Percentiles rank a stretch among this genome's conserved stretches.
These are phyloP conservation scores for Danaus melanippus DNA, from an alignment of 1,140 invertebrate species.

Conservation along the genomic window DNA sequence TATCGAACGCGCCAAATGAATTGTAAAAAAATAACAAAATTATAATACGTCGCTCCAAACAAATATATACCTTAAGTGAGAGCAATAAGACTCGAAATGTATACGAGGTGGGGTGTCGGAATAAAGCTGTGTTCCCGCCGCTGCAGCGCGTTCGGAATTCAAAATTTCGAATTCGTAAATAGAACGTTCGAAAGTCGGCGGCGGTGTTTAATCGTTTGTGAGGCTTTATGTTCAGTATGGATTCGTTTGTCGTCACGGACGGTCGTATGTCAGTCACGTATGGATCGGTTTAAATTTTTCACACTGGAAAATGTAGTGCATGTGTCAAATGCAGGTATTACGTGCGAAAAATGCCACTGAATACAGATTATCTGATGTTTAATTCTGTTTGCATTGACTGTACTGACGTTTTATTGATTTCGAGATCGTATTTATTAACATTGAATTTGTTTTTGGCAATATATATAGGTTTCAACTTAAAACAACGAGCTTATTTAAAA, in stretches of 20 bases:
- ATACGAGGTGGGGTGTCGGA: slow-evolving; percentile 25
- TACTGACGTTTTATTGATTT: no score
- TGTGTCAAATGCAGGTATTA: background rate
- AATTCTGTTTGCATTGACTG: no score
- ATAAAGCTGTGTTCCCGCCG: slow-evolving; percentile 57
- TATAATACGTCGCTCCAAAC: slow-evolving; percentile 3
- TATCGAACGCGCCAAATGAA: slow-evolving; percentile 62
- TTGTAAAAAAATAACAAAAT: slow-evolving; percentile 36
- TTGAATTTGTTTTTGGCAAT: no score
- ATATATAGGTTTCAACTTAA: no score
- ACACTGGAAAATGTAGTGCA: slow-evolving; percentile 16
- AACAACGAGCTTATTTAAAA: no score
- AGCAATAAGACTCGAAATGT: slow-evolving; percentile 10
- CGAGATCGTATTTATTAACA: no score
- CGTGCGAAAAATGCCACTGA: slow-evolving; percentile 18
- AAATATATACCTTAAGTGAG: slow-evolving; percentile 17
- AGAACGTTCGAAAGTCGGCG: slow-evolving; percentile 44
- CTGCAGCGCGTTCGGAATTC: slow-evolving; percentile 51
- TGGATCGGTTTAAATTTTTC: slow-evolving; percentile 49
- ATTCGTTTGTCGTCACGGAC: slow-evolving; percentile 11
- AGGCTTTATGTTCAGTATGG: slow-evolving; percentile 54
- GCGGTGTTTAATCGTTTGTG: slow-evolving; percentile 62
- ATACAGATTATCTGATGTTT: no score
- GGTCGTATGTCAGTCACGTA: slow-evolving; percentile 49
- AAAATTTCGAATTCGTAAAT: slow-evolving; percentile 53